phyloP scores from a whole-genome alignment of 2,888 invertebrate genomes.

The Chorisops tibialis region DNA sequence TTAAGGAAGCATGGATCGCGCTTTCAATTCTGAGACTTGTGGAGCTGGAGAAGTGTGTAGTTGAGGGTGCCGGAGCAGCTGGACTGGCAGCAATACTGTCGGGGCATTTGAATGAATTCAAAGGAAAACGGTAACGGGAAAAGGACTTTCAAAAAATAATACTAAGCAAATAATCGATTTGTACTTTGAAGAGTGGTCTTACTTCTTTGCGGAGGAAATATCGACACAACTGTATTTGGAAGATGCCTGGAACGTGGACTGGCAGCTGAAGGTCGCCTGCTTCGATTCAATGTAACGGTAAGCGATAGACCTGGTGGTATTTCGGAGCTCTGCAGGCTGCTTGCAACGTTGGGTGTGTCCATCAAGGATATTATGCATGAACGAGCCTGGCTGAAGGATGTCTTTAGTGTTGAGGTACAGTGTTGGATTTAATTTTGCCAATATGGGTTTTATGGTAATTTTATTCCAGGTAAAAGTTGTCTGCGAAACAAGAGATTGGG shows the following conservation, averaged over 20 bases:
- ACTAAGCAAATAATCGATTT: neutral
- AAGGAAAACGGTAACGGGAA: conserved; percentile 66
- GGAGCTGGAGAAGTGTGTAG: conserved; percentile 83
- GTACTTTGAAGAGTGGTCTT: conserved; percentile 67
- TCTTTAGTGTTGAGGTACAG: conserved; percentile 70
- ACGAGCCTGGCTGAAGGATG: conserved; percentile 90
- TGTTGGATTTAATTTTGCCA: conserved; percentile 44
- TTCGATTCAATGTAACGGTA: conserved; percentile 72
- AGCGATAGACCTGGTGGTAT: conserved; percentile 87
- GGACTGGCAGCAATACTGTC: conserved; percentile 82
- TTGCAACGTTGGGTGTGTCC: conserved; percentile 75
- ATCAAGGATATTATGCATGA: conserved; percentile 97
- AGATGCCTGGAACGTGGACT: conserved; percentile 83
- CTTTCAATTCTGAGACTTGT: conserved; percentile 74
- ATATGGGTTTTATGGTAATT: neutral
- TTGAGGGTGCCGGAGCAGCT: conserved; percentile 87
- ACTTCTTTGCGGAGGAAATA: conserved; percentile 84
- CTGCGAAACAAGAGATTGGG: conserved; percentile 81
- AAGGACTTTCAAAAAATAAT: neutral
- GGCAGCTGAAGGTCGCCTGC: conserved; percentile 78
- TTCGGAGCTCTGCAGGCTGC: conserved; percentile 74
- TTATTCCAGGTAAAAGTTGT: conserved; percentile 74
- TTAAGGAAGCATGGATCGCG: conserved; percentile 80
- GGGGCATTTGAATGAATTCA: conserved; percentile 74
- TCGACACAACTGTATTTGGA: conserved; percentile 86